Percentiles rank a stretch among this genome's conserved stretches.
phyloP scores from a whole-genome alignment of 2,888 invertebrate genomes.

The Chydorus sphaericus region DNA sequence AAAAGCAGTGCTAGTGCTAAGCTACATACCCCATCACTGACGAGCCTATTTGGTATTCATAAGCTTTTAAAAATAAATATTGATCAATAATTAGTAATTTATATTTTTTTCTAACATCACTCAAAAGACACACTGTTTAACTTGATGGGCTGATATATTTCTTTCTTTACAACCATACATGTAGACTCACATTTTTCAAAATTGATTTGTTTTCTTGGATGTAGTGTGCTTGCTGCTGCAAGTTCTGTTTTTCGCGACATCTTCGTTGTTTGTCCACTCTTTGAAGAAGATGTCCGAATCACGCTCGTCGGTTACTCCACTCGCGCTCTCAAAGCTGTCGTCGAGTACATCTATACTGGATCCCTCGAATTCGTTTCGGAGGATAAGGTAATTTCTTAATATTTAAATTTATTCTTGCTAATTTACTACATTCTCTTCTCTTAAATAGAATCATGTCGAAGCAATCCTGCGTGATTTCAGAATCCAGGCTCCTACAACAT shows the following conservation, averaged over 20 bases:
- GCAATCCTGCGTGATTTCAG: background rate
- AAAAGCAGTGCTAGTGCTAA: no score
- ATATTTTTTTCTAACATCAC: no score
- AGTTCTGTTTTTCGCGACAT: background rate
- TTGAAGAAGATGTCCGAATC: background rate
- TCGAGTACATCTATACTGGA: constrained; percentile 8
- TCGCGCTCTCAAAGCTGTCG: background rate
- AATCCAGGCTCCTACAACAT: background rate
- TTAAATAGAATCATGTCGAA: background rate
- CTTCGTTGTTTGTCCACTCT: background rate
- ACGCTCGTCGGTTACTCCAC: background rate
- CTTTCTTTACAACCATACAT: background rate
- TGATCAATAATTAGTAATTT: no score
- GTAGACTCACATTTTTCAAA: background rate
- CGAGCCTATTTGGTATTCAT: no score
- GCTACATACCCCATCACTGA: no score
- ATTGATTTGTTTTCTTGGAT: background rate
- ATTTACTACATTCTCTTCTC: background rate
- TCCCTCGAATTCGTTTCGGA: background rate
- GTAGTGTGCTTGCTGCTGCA: constrained; percentile 3
- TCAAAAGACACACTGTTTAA: no score
- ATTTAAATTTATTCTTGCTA: background rate
- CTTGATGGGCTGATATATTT: background rate
- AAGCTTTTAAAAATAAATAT: no score
- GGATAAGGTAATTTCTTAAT: background rate